These are phyloP conservation scores for Merops nubicus DNA, from an alignment of 2,113 vertebrate genomes.

Conservation along the genomic window DNA sequence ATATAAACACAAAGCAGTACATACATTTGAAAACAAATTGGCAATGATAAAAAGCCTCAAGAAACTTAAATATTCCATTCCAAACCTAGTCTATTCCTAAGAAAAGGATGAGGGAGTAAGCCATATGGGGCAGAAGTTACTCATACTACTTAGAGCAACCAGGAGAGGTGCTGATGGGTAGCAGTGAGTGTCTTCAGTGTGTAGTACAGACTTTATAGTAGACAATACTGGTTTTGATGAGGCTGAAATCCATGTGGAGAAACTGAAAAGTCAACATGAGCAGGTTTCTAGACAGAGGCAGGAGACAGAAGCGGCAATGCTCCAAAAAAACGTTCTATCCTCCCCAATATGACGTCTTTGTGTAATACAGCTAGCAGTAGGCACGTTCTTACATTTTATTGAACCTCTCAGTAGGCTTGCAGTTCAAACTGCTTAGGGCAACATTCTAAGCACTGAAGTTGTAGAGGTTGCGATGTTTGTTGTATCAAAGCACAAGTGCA, in stretches of 20 bases:
- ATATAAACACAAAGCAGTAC: neutral
- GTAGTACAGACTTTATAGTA: neutral
- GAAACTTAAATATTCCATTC: neutral
- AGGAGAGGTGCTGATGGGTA: neutral
- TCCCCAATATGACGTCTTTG: neutral
- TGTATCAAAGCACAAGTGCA: neutral
- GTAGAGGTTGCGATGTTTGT: neutral
- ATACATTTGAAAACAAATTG: neutral
- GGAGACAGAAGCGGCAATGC: neutral
- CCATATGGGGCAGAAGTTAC: neutral
- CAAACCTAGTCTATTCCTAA: neutral
- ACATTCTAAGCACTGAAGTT: neutral
- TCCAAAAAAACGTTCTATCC: neutral
- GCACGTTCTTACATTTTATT: neutral
- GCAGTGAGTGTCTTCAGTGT: neutral
- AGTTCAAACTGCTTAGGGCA: neutral
- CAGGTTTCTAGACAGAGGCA: neutral
- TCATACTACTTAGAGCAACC: neutral
- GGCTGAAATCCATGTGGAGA: neutral
- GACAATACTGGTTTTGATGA: neutral
- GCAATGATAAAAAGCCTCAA: neutral
- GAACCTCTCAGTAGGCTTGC: neutral
- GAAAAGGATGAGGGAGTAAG: neutral
- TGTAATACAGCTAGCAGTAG: neutral
- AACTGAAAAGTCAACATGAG: neutral